These are phyloP conservation scores for Taenaris catops DNA, from an alignment of 2,888 invertebrate species.

Conservation along the genomic window DNA sequence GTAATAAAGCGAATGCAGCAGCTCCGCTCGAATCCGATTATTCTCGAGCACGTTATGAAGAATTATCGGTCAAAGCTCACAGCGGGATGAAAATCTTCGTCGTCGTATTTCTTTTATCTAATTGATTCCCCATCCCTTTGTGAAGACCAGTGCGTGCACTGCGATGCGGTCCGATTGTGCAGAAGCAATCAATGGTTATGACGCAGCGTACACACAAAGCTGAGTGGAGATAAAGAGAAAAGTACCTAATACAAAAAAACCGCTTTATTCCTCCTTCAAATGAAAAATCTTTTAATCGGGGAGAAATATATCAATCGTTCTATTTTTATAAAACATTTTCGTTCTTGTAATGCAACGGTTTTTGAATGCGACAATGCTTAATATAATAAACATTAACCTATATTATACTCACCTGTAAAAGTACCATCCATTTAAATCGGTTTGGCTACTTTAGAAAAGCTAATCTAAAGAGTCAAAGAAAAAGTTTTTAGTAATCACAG, in stretches of 20 bases:
- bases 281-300: slow-evolving; percentile 2
- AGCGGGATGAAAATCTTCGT: slow-evolving; percentile 54
- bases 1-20: slow-evolving; percentile 7
- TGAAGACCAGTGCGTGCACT: slow-evolving; percentile 50
- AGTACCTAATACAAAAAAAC: slow-evolving; percentile 1
- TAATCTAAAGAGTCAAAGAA: too few species aligned
- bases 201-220: slow-evolving; percentile 28
- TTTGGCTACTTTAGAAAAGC: too few species aligned
- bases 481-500: too few species aligned
- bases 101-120: slow-evolving; percentile 59
- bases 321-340: too few species aligned
- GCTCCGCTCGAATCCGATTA: slow-evolving; percentile 12
- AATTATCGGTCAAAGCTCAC: slow-evolving; percentile 19
- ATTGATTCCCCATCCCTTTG: slow-evolving; percentile 63
- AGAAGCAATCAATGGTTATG: slow-evolving; percentile 67
- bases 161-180: slow-evolving; percentile 51
- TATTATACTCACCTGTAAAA: too few species aligned
- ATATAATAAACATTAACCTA: too few species aligned
- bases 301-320: too few species aligned
- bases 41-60: slow-evolving; percentile 12
- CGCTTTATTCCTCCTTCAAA: slow-evolving; percentile 4
- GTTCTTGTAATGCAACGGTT: too few species aligned
- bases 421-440: too few species aligned
- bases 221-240: slow-evolving; percentile 11
- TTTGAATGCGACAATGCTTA: too few species aligned